Base-by-base conservation (phyloP, 2,888 invertebrate species). In the Athalia cordata region DNA sequence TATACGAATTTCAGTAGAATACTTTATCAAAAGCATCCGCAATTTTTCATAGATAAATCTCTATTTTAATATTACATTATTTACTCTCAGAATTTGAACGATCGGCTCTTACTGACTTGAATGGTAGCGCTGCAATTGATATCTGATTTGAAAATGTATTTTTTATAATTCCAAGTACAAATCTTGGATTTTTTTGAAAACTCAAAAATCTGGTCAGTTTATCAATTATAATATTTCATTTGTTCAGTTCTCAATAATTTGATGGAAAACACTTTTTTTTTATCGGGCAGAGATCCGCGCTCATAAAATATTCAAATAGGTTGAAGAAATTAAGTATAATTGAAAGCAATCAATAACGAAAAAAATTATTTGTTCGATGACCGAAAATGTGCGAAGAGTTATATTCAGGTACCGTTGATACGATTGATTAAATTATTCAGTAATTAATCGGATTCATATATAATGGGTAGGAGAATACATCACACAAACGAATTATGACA, bases 61-160 rank as follows among this genome's bases (percentile, higher is more conserved):
- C 6, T 11, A 45, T 4, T 64, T n/a, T 66, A 8, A 7, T 49
- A 7, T 66, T 9, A 47, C 6, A 49, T 13, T 11, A 3, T 4
- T 7, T 66, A 66, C 66, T 11, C 8, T 66, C 13, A 7, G 47
- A 5, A 45, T 49, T 49, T 8, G 8, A 8, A 49, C 8, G 49
- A 8, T 66, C 4, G 47, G 13, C 49, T 13, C 15, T 8, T 5
- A 7, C 5, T 62, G 1, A 47, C 47, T 49, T 13, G 49, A 49
- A 66, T 66, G 29, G 29, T 29, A 49, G 49, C 66, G 7, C 49
- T 66, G n/a, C 66, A 66, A n/a, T 66, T 49, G 66, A 66, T 66
- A 66, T 66, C 66, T 7, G 66, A 66, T 66, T 49, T 49, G 4
- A 5, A 66, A 66, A 66, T 13, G 0, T 11, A 11, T 13, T 66